A percentile compares a stretch with the other conserved stretches of the same genome.
Evolutionary conservation across 2,113 vertebrate genomes (phyloP).

Genomic region (Entelurus aequoreus): DNA sequence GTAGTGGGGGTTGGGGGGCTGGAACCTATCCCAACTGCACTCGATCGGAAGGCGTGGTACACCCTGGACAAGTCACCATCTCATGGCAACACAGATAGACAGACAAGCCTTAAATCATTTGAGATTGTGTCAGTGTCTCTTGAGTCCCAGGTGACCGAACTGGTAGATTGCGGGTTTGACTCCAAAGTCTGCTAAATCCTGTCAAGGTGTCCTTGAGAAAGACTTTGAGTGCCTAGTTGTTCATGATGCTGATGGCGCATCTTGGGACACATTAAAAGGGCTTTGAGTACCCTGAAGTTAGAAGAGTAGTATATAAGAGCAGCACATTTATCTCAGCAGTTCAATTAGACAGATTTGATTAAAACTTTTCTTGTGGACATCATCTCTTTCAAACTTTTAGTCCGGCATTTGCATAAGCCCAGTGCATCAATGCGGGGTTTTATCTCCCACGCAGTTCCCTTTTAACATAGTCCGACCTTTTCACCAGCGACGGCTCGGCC

Average conservation of each 20-base stretch:
- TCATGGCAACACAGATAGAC: too few species aligned
- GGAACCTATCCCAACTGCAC: too few species aligned
- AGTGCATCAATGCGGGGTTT: conserved; percentile 30
- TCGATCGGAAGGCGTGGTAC: too few species aligned
- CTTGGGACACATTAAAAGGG: background rate
- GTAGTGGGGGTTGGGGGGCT: too few species aligned
- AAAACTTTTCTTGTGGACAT: conserved; percentile 19
- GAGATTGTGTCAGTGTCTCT: too few species aligned
- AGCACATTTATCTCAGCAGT: conserved; percentile 1
- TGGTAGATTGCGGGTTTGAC: background rate
- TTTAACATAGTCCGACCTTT: conserved; percentile 57
- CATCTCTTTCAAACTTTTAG: conserved; percentile 41
- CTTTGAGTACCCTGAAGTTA: background rate
- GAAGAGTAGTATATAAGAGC: background rate
- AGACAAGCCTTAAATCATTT: too few species aligned
- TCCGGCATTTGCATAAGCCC: conserved; percentile 14
- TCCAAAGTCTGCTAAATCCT: background rate
- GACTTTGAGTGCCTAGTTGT: background rate
- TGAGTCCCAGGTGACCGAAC: background rate
- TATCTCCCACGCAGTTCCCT: conserved; percentile 43
- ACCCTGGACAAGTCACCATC: too few species aligned
- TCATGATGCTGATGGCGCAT: background rate
- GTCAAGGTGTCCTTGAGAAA: background rate
- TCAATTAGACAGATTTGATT: conserved; percentile 24
- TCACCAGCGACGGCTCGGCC: conserved; percentile 34